phyloP scores from a whole-genome alignment of 2,888 invertebrate species.

The Drosophila greeni region DNA sequence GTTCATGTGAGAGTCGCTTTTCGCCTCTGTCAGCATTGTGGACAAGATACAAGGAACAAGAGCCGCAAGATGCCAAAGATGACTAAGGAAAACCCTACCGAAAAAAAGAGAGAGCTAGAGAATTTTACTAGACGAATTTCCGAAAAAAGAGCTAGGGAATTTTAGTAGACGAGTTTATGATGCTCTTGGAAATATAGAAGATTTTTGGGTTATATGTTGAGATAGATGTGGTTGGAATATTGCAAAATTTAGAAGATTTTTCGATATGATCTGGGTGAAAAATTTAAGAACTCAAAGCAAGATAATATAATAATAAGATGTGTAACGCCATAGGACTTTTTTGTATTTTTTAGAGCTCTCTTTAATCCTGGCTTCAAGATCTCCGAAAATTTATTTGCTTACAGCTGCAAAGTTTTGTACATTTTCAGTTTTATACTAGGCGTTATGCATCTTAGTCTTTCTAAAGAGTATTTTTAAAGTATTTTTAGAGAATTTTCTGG shows the following conservation, averaged over 20 bases:
- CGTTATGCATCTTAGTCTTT: not conserved
- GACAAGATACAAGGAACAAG: constrained; percentile 42
- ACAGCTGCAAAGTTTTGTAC: too few species aligned
- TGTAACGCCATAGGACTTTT: not conserved
- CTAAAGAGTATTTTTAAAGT: not conserved
- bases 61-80: constrained; percentile 40
- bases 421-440: not conserved
- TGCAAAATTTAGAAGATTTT: too few species aligned
- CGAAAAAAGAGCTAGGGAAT: not conserved
- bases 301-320: too few species aligned
- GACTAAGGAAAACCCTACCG: constrained; percentile 47
- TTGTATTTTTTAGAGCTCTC: not conserved
- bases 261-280: too few species aligned
- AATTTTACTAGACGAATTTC: not conserved
- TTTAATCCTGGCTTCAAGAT: not conserved
- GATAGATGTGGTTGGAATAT: not conserved
- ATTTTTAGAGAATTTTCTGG: too few species aligned
- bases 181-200: not conserved
- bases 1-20: constrained; percentile 46
- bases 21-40: constrained; percentile 55
- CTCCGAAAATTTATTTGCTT: not conserved
- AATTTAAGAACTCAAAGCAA: too few species aligned
- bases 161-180: not conserved
- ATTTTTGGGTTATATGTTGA: not conserved
- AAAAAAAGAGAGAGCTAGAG: not conserved